Evolutionary conservation across 2,888 invertebrate genomes (phyloP), one percentile per base, ranked within the genome.

Genomic region (Sesia apiformis): DNA sequence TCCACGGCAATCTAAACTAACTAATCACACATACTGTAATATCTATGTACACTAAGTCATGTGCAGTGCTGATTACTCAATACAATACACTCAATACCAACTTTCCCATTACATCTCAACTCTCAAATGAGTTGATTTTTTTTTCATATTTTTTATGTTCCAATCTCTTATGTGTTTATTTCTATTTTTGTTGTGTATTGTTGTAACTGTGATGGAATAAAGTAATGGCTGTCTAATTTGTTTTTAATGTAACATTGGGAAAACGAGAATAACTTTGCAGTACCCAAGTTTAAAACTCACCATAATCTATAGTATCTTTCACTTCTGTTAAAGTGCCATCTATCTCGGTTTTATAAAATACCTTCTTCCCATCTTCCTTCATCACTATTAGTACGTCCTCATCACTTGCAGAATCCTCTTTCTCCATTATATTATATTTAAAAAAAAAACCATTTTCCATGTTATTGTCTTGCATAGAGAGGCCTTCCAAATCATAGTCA

Each of bases 321-420:
- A 68, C 38, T 8, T 63, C 57, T 3, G 59, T 51, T 2, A 66
- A 56, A 6, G 65, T 53, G 3, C 65, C 67, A 54, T 76, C 70
- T 8, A 65, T 49, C 40, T 63, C 55, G 0, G 65, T 43, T 49
- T 65, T 74, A 43, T 66, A 76, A 58, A 71, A 73, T 0, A 58
- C 56, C 7, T 65, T 65, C 39, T 64, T 60, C 0, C 69, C 72
- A 6, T 70, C 60, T 8, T 81, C 78, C 57, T 72, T 58, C 53
- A 76, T 67, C 3, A 83, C 60, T 0, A 84, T 65, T 3, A 86
- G 57, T 3, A 83, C 56, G 38, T 66, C 62, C 7, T 71, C 60
- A 39, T 66, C 62, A 7, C 69, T 58, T 7, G 23, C 23, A 23
- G 23, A 23, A 23, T 73, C 67, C 59, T 56, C 58, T 51, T 40